phyloP scores from a whole-genome alignment of 2,113 vertebrate genomes.

The Gambusia affinis region DNA sequence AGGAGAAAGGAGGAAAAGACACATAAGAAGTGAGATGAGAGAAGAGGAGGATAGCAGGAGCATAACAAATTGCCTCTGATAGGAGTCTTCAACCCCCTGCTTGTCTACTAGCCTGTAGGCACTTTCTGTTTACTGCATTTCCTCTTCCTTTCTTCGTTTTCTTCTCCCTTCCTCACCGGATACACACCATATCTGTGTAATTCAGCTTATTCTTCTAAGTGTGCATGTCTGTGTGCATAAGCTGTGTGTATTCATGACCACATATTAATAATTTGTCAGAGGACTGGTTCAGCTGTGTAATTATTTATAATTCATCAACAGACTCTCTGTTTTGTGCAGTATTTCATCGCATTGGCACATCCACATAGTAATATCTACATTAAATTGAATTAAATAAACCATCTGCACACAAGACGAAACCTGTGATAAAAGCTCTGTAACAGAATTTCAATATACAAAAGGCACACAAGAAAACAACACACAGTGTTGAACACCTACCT shows the following conservation, averaged over 20 bases:
- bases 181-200: slow-evolving; percentile 17
- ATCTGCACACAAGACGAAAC: not conserved
- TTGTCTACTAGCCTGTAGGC: slow-evolving; percentile 65
- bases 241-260: not conserved
- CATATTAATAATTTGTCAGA: slow-evolving; percentile 5
- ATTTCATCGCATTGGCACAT: not conserved
- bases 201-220: slow-evolving; percentile 18
- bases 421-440: not conserved
- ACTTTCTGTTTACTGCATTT: slow-evolving; percentile 65
- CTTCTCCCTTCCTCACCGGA: slow-evolving; percentile 13
- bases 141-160: slow-evolving; percentile 32
- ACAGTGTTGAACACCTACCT: slow-evolving; percentile 79
- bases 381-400: too few species aligned
- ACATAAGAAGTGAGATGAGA: slow-evolving; percentile 64
- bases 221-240: not conserved
- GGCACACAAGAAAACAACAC: not conserved
- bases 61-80: slow-evolving; percentile 75
- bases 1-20: slow-evolving; percentile 53
- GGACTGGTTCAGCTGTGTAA: not conserved
- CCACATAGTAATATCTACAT: not conserved
- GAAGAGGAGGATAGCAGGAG: slow-evolving; percentile 62
- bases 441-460: not conserved
- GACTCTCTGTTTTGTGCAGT: slow-evolving; percentile 1
- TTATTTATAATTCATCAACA: slow-evolving; percentile 5
- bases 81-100: slow-evolving; percentile 69